Evolutionary conservation across 2,113 vertebrate genomes (phyloP), one percentile per base, ranked within the genome.

Genomic region (Halichoeres trimaculatus): DNA sequence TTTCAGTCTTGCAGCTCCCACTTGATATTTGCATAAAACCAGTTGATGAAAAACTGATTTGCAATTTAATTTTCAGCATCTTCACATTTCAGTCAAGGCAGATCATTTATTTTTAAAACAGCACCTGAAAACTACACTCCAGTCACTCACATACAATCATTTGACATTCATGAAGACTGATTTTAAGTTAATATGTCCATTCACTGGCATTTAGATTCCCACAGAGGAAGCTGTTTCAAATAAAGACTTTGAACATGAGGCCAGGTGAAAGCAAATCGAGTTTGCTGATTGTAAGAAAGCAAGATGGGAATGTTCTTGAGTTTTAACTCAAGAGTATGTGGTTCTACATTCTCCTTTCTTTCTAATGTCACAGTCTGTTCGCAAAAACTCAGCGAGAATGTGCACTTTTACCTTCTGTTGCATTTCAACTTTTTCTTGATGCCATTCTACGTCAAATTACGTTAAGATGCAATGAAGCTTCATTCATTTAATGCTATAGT

Each of bases 21-120:
- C 66, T 26, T 7, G 36, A 17, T 5, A 58, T 36, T 70, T 50
- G 3, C 54, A 54, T 47, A 35, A 48, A 9, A 16, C 14, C 10
- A 9, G 38, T 20, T 4, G n/a, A 52, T 41, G 36, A 55, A 52
- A 65, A 57, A 50, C 19, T 35, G 24, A 66, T 53, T 60, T 67
- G 17, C 26, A 75, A 53, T 67, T 75, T 45, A 67, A 24, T 43
- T 58, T 47, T 19, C 6, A 35, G 8, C 0, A 1, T 34, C 23
- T 51, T 52, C n/a, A 52, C 17, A 63, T n/a, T 41, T 23, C 0
- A 0, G n/a, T 51, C 10, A 50, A 51, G 14, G 40, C 26, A 24
- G 20, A 16, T 30, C 6, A 12, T 6, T 17, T 26, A 23, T 41
- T 40, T 53, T 1, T 9, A 63, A 26, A 66, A 52, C 40, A 20